Conservation (phyloP, 2,888 invertebrate genomes). For the Sarcophaga caerulescens region DNA sequence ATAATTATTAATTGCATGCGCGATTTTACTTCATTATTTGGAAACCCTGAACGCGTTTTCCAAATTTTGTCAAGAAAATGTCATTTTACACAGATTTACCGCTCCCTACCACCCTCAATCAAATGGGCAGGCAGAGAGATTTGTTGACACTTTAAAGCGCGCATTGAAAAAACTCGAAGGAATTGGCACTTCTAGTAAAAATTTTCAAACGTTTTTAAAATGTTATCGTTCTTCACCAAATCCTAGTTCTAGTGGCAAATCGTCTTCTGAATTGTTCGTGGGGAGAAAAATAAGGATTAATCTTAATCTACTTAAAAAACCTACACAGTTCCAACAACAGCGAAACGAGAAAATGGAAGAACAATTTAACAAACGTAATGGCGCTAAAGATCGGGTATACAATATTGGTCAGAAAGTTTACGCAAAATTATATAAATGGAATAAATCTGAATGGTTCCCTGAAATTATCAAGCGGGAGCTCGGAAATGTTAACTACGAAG, state of each 20-base stretch:
- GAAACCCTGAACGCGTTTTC: conserved; percentile 29
- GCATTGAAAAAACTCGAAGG: conserved; percentile 17
- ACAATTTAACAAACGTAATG: conserved; percentile 3
- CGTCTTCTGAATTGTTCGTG: conserved; percentile 29
- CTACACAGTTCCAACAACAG: neutral
- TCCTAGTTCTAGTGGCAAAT: neutral
- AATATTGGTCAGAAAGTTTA: neutral
- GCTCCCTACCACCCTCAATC: conserved; percentile 21
- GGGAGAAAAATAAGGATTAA: conserved; percentile 27
- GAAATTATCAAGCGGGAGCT: neutral
- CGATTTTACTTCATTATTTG: conserved; percentile 25
- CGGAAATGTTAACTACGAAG: conserved; percentile 10
- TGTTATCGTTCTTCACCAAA: conserved; percentile 22
- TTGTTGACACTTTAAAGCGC: conserved; percentile 26
- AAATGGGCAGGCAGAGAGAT: neutral
- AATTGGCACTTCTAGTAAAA: conserved; percentile 1
- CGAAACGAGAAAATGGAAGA: neutral
- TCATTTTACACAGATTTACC: neutral
- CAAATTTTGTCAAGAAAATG: conserved; percentile 21
- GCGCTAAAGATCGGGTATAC: neutral
- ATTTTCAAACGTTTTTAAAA: conserved; percentile 13
- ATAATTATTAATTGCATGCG: conserved; percentile 1
- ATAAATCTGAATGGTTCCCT: neutral
- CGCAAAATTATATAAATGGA: neutral
- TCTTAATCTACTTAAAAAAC: conserved; percentile 9